Conservation (phyloP, 2,113 vertebrate genomes). For the Phycodurus eques region DNA sequence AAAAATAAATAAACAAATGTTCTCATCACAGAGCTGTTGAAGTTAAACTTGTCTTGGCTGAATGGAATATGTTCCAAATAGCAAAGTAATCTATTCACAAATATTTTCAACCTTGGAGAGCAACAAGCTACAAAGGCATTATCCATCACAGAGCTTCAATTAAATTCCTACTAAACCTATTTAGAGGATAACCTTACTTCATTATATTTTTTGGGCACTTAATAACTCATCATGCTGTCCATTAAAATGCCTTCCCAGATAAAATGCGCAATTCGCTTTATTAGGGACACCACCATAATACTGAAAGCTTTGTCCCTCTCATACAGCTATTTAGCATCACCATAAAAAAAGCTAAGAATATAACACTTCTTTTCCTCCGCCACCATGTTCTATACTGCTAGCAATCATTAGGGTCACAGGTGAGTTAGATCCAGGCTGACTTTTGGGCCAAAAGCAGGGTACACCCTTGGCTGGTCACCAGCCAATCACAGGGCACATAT, state of each 20-base stretch:
- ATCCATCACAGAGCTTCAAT: background rate
- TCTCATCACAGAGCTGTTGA: constrained; percentile 15
- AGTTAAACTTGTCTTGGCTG: constrained; percentile 26
- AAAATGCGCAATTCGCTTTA: background rate
- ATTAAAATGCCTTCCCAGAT: background rate
- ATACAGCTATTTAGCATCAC: too few species aligned
- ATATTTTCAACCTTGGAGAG: constrained; percentile 16
- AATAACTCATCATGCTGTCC: background rate
- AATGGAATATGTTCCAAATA: constrained; percentile 19
- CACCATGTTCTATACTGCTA: too few species aligned
- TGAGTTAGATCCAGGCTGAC: too few species aligned
- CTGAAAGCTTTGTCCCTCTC: too few species aligned
- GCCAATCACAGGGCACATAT: too few species aligned
- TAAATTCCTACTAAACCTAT: constrained; percentile 9
- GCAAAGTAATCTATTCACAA: constrained; percentile 17
- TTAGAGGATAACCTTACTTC: constrained; percentile 1
- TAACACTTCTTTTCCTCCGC: too few species aligned
- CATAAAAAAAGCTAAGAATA: too few species aligned
- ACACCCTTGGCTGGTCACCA: too few species aligned
- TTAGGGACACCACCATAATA: background rate
- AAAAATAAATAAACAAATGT: constrained; percentile 14
- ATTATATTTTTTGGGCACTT: background rate
- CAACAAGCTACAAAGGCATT: constrained; percentile 11
- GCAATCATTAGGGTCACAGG: too few species aligned
- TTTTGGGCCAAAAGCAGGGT: too few species aligned